phyloP scores from a whole-genome alignment of 2,113 vertebrate genomes.

The Lontra canadensis region DNA sequence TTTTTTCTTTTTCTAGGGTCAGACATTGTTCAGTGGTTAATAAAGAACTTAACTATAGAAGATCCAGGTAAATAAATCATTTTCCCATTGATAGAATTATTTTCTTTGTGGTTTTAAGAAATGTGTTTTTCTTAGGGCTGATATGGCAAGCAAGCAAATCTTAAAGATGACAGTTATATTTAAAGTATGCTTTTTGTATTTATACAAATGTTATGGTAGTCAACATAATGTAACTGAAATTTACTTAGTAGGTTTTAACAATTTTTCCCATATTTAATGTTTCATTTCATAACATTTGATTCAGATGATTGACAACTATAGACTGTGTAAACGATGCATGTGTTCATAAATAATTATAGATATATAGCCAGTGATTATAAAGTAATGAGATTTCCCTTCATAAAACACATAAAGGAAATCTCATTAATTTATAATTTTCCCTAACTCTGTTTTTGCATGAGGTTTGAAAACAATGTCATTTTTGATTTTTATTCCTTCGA shows the following conservation, averaged over 20 bases:
- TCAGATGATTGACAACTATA: not conserved
- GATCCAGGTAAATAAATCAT: conserved; percentile 93
- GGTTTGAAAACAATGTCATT: not conserved
- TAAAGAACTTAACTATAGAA: conserved; percentile 97
- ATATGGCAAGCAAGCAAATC: not conserved
- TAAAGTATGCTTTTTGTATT: not conserved
- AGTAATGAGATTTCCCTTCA: not conserved
- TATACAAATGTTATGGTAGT: not conserved
- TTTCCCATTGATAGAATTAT: conserved; percentile 46
- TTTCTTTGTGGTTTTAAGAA: conserved; percentile 49
- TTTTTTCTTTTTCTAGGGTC: conserved; percentile 88
- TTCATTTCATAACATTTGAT: not conserved
- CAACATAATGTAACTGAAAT: not conserved
- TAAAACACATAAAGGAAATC: not conserved
- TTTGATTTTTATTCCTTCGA: not conserved
- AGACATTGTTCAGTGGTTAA: conserved; percentile 98
- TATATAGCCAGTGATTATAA: not conserved
- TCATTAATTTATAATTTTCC: not conserved
- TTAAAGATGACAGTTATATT: conserved; percentile 24
- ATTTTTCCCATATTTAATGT: not conserved
- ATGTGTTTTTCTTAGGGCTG: not conserved
- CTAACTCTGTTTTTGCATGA: not conserved
- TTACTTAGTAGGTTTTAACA: not conserved
- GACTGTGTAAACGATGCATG: not conserved
- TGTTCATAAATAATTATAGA: not conserved